phyloP scores from a whole-genome alignment of 2,888 invertebrate genomes.

The Drosophila hamatofila region DNA sequence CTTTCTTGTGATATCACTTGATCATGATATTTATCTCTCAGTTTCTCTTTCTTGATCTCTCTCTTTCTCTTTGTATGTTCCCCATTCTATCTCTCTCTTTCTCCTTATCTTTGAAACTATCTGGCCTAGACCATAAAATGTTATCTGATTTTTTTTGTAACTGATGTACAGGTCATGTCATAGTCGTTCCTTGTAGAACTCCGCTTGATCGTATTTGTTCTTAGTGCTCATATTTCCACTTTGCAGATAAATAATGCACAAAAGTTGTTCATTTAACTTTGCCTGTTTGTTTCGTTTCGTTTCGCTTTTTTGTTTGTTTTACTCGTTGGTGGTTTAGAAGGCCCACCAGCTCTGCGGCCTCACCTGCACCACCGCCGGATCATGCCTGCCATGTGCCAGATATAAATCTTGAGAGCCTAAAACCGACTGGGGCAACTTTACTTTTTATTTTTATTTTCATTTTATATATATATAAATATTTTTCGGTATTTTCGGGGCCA shows the following conservation, averaged over 20 bases:
- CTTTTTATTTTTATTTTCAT: slow-evolving; percentile 15
- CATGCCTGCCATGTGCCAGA: slow-evolving; percentile 74
- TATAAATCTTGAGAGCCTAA: slow-evolving; percentile 69
- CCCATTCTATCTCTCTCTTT: background rate
- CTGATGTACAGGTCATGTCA: slow-evolving; percentile 12
- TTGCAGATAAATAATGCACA: slow-evolving; percentile 76
- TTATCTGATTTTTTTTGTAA: rapidly evolving
- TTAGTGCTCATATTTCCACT: slow-evolving; percentile 57
- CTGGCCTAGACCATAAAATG: background rate
- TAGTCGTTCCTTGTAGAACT: slow-evolving; percentile 1
- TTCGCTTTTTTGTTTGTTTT: slow-evolving; percentile 56
- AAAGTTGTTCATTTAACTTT: slow-evolving; percentile 81
- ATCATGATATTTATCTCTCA: too few relatives aligned
- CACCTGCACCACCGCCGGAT: slow-evolving; percentile 1
- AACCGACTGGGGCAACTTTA: slow-evolving; percentile 40
- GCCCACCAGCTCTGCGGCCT: slow-evolving; percentile 9
- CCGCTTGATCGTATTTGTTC: slow-evolving; percentile 32
- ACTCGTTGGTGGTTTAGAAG: slow-evolving; percentile 46
- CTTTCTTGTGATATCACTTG: background rate
- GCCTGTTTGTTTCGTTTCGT: slow-evolving; percentile 74
- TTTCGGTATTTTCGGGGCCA: slow-evolving; percentile 16
- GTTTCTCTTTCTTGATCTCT: too few relatives aligned
- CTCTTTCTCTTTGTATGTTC: background rate
- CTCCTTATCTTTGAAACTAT: background rate
- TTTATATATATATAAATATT: background rate